phyloP scores from a whole-genome alignment of 2,888 invertebrate species.

The Euphydryas editha region DNA sequence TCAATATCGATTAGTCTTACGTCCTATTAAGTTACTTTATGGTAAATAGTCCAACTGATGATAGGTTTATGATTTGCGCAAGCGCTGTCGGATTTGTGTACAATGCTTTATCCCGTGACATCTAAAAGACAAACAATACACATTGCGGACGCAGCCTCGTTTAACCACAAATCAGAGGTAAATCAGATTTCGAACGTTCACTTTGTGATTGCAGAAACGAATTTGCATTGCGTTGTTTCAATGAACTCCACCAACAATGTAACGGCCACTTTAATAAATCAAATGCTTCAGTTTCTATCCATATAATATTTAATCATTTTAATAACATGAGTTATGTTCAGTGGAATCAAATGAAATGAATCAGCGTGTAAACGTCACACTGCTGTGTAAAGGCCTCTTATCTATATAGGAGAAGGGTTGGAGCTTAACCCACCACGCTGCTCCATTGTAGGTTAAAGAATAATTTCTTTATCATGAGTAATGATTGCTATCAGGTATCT shows the following conservation, averaged over 20 bases:
- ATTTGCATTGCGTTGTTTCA: conserved; percentile 44
- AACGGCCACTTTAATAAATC: conserved; percentile 22
- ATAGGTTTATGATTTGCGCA: background rate
- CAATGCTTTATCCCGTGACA: conserved; percentile 30
- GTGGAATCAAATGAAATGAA: too few relatives aligned
- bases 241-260: conserved; percentile 43
- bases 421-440: too few relatives aligned
- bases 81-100: background rate
- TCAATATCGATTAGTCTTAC: background rate
- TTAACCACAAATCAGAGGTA: conserved; percentile 78
- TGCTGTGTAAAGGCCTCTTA: too few relatives aligned
- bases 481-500: too few relatives aligned
- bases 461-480: too few relatives aligned
- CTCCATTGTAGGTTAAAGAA: too few relatives aligned
- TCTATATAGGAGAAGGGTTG: too few relatives aligned
- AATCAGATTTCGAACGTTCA: conserved; percentile 77
- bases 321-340: background rate
- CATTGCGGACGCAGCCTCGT: conserved; percentile 45
- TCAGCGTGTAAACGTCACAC: too few relatives aligned
- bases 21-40: background rate
- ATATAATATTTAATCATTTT: background rate
- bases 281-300: background rate
- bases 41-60: background rate
- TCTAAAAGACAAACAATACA: conserved; percentile 39
- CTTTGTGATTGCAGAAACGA: conserved; percentile 72